Base-by-base conservation (phyloP, 2,888 invertebrate genomes). In the Macrophya alboannulata region DNA sequence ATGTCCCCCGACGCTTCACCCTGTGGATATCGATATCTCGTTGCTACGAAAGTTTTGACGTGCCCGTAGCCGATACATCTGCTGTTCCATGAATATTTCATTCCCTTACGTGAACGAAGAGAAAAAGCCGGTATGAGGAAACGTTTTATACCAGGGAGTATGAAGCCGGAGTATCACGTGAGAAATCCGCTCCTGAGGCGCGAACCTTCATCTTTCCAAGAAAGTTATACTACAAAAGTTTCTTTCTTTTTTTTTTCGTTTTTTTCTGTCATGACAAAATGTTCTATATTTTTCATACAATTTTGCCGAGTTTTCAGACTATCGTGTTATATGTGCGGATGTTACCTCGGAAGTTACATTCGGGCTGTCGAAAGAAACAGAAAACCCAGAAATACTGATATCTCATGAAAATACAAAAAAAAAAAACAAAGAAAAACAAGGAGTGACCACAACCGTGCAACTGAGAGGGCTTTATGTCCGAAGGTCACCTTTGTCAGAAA, bases 21-120 rank as follows among this genome's bases (percentile, higher is more conserved):
- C 62, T 37, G 48, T 45, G 55, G 4, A 31, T 37, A 55, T 31
- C 51, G 55, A 77, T 77, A 43, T 55, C 17, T 55, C 51, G 4
- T 37, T 9, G 31, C 55, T 40, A 43, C 31, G 8, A 81, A 81
- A 81, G 40, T 81, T 81, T 40, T 59, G 81, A 62, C 62, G 62
- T 59, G 5, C 62, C 62, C 62, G 37, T 17, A 43, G 59, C 31
- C 62, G 81, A 81, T 81, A 81, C 81, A 81, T 62, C 81, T 81
- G 81, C 81, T 21, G 37, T 62, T 62, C 62, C 59, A 81, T 81
- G 81, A 81, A 81, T 81, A 81, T 81, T 81, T 81, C 81, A 81
- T 81, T 21, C 62, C 81, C 10, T 81, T 62, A 81, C 25, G 43
- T 37, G 62, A 51, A 62, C 81, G n/a, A 40, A n/a, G 15, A 21